Evolutionary conservation across 1,140 invertebrate species (phyloP).

Genomic region (Nebria ingens): DNA sequence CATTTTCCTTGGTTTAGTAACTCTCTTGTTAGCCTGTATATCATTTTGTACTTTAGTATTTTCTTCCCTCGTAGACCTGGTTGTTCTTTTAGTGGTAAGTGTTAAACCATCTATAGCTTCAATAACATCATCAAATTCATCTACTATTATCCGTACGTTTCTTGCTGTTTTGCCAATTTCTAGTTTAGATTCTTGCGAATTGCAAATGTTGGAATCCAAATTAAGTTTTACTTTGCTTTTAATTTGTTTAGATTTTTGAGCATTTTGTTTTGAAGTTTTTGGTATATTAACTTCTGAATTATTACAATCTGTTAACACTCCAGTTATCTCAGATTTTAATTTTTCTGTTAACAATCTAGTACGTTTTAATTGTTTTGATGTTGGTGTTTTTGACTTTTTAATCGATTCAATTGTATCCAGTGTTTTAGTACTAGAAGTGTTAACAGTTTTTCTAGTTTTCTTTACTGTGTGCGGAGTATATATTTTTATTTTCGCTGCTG

Average conservation of each 20-base stretch:
- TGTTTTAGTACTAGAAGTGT: neutral
- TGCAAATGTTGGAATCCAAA: too few species aligned
- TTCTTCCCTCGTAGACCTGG: neutral
- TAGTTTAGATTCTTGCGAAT: too few species aligned
- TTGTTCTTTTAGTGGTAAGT: neutral
- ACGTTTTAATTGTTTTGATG: neutral
- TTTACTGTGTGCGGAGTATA: neutral
- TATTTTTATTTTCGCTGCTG: neutral
- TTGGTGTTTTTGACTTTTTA: neutral
- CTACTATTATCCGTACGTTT: neutral
- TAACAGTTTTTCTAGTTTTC: neutral
- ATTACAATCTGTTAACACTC: neutral
- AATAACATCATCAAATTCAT: neutral
- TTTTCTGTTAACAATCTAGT: neutral
- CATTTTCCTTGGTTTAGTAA: neutral
- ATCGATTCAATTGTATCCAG: neutral
- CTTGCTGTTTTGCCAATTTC: too few species aligned
- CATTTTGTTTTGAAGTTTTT: neutral
- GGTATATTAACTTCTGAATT: neutral
- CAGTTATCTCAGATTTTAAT: neutral
- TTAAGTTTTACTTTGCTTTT: neutral
- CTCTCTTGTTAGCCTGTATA: neutral
- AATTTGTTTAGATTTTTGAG: neutral
- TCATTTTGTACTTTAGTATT: neutral
- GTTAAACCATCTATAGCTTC: neutral